Conservation (phyloP, 1,140 invertebrate species). For the Hesperophylax magnus region DNA sequence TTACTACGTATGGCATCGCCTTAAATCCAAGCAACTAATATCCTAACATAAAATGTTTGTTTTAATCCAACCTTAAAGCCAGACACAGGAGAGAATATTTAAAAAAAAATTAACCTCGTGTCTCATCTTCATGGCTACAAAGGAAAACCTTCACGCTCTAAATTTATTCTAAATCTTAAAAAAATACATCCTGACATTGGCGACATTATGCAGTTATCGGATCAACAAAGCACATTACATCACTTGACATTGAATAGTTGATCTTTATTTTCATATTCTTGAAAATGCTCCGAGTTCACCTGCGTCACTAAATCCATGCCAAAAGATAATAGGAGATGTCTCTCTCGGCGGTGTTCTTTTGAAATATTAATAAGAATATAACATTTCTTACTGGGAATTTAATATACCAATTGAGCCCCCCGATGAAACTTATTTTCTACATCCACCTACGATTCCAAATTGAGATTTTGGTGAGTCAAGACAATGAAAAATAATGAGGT, state of each 20-base stretch:
- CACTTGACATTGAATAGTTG: neutral
- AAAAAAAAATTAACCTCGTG: too few relatives aligned
- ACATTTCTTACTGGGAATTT: neutral
- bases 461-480: too few relatives aligned
- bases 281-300: slow-evolving; percentile 3
- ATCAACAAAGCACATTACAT: neutral
- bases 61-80: too few relatives aligned
- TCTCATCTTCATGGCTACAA: too few relatives aligned
- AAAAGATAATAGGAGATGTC: slow-evolving; percentile 11
- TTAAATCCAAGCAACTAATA: too few relatives aligned
- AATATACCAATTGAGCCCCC: neutral
- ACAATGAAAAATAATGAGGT: too few relatives aligned
- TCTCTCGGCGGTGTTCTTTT: slow-evolving; percentile 20
- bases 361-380: slow-evolving; percentile 14
- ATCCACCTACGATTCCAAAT: too few relatives aligned
- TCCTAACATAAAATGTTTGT: too few relatives aligned
- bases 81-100: too few relatives aligned
- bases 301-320: slow-evolving; percentile 5
- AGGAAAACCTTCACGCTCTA: too few relatives aligned
- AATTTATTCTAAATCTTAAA: too few relatives aligned
- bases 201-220: neutral
- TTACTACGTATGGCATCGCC: too few relatives aligned
- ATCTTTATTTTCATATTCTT: neutral
- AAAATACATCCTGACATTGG: neutral
- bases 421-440: neutral